Evolutionary conservation across 2,113 vertebrate species (phyloP), one percentile per base, ranked within the genome.

Genomic region (Rhinolophus sinicus): DNA sequence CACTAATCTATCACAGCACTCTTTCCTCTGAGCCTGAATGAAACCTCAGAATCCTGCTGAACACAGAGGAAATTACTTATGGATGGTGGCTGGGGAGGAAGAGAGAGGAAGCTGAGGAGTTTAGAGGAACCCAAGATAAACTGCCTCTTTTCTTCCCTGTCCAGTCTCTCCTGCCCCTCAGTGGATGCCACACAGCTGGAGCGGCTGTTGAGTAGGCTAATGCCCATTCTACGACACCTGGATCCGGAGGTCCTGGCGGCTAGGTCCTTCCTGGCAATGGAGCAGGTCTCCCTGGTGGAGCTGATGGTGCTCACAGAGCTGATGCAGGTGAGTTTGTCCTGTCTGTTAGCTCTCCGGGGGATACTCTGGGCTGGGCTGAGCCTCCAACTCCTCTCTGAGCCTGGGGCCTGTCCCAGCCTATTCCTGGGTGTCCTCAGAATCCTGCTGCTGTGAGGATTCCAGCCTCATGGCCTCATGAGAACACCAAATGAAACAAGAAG

Each of bases 211-310:
- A 98, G 98, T 70, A 98, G 98, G 9, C 88, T 99, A 89, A 96
- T 52, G 0, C 40, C 58, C 12, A 92, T 98, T 1, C 72, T 99
- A n/a, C 26, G 97, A 19, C 38, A 98, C n/a, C 82, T 99, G 35
- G 98, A 99, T 80, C 77, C 96, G 50, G 96, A 98, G 11, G 99
- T 99, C 93, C 98, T 99, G 38, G 97, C 97, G 88, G 96, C 98
- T 95, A 98, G 89, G 62, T 88, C 96, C 2, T 99, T 99, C 97
- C 97, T 99, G 22, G 72, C 89, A 8, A 98, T 98, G 0, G 75
- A 98, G 28, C 82, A 98, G 40, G 96, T 99, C 92, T 99, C 99
- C 21, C 52, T 98, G 96, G 99, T 98, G 0, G 99, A 99, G 5
- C 69, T 99, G 96, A 98, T 98, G 93, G 98, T 98, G 1, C 9